phyloP scores from a whole-genome alignment of 2,888 invertebrate species.

The Mythimna ferrago region DNA sequence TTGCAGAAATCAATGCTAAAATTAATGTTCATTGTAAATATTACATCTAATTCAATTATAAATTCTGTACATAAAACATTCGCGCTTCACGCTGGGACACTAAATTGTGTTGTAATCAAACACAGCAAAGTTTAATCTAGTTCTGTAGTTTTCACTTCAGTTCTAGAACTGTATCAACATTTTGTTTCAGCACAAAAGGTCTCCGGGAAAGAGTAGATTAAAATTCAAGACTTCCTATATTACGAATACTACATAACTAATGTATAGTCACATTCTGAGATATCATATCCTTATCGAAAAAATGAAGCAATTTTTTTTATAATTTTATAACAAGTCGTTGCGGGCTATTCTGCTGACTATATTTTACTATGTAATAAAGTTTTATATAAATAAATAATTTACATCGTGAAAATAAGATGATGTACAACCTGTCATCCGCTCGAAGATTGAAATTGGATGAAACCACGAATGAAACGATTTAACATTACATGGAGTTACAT shows the following conservation, averaged over 20 bases:
- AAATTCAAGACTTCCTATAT: constrained; percentile 71
- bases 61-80: constrained; percentile 66
- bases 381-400: constrained; percentile 85
- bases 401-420: constrained; percentile 67
- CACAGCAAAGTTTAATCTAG: constrained; percentile 29
- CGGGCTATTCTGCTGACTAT: constrained; percentile 64
- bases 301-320: constrained; percentile 57
- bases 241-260: constrained; percentile 60
- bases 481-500: constrained; percentile 83
- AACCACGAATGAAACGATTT: constrained; percentile 81
- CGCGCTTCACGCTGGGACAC: constrained; percentile 59
- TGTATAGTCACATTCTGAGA: constrained; percentile 57
- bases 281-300: constrained; percentile 56
- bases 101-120: constrained; percentile 47
- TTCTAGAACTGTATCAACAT: constrained; percentile 74
- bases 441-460: constrained; percentile 70
- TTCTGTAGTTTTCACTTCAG: constrained; percentile 41
- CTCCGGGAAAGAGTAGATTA: constrained; percentile 79
- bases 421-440: constrained; percentile 84
- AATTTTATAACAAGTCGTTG: constrained; percentile 60
- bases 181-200: constrained; percentile 88
- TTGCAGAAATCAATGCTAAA: constrained; percentile 24
- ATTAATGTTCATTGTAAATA: constrained; percentile 60
- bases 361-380: constrained; percentile 81
- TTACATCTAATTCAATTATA: constrained; percentile 46